Base-by-base conservation (phyloP, 2,797 vertebrate genomes). In the Mormyrops boulengeri region DNA sequence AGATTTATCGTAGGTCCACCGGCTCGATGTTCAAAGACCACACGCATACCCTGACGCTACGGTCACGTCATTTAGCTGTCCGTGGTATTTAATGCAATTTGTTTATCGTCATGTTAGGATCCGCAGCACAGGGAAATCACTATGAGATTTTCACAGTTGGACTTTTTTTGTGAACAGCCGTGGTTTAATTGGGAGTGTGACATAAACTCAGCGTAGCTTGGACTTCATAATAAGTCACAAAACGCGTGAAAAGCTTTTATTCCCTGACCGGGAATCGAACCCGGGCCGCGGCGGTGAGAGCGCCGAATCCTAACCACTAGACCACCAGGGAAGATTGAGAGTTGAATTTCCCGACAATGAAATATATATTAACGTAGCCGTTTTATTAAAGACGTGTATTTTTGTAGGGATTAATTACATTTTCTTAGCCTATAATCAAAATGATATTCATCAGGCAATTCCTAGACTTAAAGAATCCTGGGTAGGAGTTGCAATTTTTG, bases 291-390 rank as follows among this genome's bases (percentile, higher is more conserved):
- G 93, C 91, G 92, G 94, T 95, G 94, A 96, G 94, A 95, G 94
- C 94, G 91, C 94, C 93, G 93, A 95, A 96, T 95, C 95, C 94
- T 95, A 95, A 94, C 95, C 95, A 96, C 95, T 96, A 95, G 95
- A 96, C 95, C 93, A 96, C 93, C 95, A 95, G 95, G 94, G 94
- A 96, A 14, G 1, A 19, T 30, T 30, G 26, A 30, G 26, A 0
- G 26, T 30, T 30, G 26, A 30, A 30, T 30, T 26, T 2, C 57
- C 2, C 2, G 22, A 62, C 7, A 9, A 0, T 22, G 0, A 9
- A 3, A 26, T 62, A 62, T 62, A 22, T 7, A 26, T 62, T 26
- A 2, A 1, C n/a, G 2, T 26, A 22, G 2, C n/a, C 2, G 2
- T 26, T 26, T 62, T 26, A 9, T 26, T 62, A 62, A 26, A 26